Evolutionary conservation across 2,797 vertebrate species (phyloP).

Genomic region (Mus minutoides): DNA sequence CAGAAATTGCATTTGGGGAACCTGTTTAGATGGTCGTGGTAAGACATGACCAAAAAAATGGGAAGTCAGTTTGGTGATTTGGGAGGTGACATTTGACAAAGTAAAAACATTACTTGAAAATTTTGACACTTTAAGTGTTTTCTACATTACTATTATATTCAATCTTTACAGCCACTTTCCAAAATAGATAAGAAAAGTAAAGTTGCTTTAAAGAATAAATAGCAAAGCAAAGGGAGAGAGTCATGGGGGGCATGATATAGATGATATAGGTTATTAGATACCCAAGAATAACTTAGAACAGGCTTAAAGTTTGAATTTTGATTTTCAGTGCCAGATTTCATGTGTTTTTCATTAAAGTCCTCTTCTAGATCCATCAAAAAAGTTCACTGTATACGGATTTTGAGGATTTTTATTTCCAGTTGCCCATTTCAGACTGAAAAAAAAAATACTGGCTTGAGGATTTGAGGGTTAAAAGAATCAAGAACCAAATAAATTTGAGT

Average conservation of each 20-base stretch:
- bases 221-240: neutral
- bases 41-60: neutral
- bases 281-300: neutral
- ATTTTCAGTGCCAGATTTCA: neutral
- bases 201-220: neutral
- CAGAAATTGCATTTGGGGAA: neutral
- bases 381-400: neutral
- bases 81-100: neutral
- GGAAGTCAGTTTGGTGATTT: neutral
- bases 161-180: neutral
- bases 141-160: neutral
- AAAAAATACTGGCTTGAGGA: neutral
- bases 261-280: neutral
- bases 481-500: neutral
- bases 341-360: neutral
- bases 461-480: neutral
- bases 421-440: neutral
- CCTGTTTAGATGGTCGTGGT: neutral
- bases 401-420: neutral
- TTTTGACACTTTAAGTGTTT: neutral
- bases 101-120: neutral
- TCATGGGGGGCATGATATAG: no score
- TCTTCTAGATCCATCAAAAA: neutral
- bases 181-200: slow-evolving; percentile 18
- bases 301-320: neutral